Conservation (phyloP, 2,113 vertebrate genomes). For the Dascyllus trimaculatus region DNA sequence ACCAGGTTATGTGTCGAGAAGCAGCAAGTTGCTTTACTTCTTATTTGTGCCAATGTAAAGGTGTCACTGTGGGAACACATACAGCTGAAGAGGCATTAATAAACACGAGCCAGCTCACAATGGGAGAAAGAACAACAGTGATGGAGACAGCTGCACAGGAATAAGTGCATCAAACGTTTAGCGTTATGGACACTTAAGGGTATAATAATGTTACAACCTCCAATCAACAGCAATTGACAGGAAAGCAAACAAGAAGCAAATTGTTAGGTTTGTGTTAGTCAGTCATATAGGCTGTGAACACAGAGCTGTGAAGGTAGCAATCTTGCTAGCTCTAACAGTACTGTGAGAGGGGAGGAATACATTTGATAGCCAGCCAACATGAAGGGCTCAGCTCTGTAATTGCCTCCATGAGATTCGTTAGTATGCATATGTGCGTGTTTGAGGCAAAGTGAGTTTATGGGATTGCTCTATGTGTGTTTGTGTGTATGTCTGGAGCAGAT, state of each 20-base stretch:
- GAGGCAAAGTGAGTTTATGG: slow-evolving; percentile 44
- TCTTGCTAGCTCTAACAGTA: slow-evolving; percentile 24
- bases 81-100: slow-evolving; percentile 24
- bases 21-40: slow-evolving; percentile 60
- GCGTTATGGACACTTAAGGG: background rate
- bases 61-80: slow-evolving; percentile 35
- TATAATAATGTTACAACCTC: slow-evolving; percentile 6
- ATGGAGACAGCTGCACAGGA: background rate
- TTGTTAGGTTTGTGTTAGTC: slow-evolving; percentile 20
- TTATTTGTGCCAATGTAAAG: slow-evolving; percentile 52
- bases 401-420: slow-evolving; percentile 68
- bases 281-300: slow-evolving; percentile 16
- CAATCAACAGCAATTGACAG: background rate
- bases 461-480: slow-evolving; percentile 48
- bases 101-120: slow-evolving; percentile 15
- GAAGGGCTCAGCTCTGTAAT: slow-evolving; percentile 71
- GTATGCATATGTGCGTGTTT: slow-evolving; percentile 53
- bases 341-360: slow-evolving; percentile 38
- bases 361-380: slow-evolving; percentile 71
- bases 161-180: background rate
- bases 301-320: slow-evolving; percentile 22
- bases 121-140: background rate
- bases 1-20: slow-evolving; percentile 74
- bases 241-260: background rate
- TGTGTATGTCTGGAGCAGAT: slow-evolving; percentile 68